Conservation (phyloP, 1,140 invertebrate genomes). For the Zaprionus africanus region DNA sequence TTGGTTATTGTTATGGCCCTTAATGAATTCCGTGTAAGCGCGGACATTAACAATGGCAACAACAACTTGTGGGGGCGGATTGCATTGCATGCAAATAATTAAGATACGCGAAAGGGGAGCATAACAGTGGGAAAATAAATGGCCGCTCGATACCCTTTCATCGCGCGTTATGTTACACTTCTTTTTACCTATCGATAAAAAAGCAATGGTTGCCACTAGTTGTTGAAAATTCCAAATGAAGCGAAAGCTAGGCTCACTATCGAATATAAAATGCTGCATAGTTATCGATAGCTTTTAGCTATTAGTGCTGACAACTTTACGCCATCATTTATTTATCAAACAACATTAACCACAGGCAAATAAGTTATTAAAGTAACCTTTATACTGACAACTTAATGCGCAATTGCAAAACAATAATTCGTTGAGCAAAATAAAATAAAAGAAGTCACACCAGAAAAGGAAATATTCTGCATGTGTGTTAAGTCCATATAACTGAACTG, state of each 20-base stretch:
- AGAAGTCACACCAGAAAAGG: slow-evolving; percentile 23
- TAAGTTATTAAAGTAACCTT: slow-evolving; percentile 1
- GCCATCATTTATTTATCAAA: neutral
- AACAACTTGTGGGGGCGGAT: slow-evolving; percentile 18
- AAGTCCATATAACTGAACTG: slow-evolving; percentile 4
- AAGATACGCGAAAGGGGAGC: slow-evolving; percentile 50
- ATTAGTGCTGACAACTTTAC: neutral
- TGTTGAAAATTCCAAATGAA: neutral
- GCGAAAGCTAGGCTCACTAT: neutral
- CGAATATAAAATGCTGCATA: neutral
- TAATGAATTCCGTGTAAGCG: slow-evolving; percentile 58
- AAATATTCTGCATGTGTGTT: slow-evolving; percentile 4
- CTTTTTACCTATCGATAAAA: slow-evolving; percentile 19
- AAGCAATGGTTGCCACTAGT: neutral
- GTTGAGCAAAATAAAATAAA: neutral
- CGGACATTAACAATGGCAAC: slow-evolving; percentile 51
- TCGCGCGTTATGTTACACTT: neutral
- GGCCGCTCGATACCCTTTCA: slow-evolving; percentile 1
- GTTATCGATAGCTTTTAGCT: neutral
- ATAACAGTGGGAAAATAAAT: slow-evolving; percentile 44
- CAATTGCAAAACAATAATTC: neutral
- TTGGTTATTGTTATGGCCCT: slow-evolving; percentile 66
- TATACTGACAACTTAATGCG: neutral
- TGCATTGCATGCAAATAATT: slow-evolving; percentile 59
- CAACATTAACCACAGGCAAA: neutral